phyloP scores from a whole-genome alignment of 2,888 invertebrate genomes.

The Nomada ferruginata region DNA sequence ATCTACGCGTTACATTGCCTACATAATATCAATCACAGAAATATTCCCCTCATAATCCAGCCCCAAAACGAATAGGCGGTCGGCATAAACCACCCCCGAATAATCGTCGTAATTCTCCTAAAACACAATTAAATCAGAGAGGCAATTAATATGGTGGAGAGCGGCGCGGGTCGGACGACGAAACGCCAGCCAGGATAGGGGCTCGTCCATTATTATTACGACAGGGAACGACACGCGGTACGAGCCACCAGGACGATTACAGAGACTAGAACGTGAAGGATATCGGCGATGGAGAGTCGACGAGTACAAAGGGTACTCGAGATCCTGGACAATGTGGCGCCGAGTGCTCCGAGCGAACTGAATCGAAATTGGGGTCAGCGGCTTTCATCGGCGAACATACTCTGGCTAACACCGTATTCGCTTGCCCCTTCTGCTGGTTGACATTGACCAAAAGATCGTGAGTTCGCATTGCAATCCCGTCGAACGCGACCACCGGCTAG shows the following conservation, averaged over 20 bases:
- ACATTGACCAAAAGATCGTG: constrained; percentile 57
- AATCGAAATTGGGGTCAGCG: constrained; percentile 73
- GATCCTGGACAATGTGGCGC: constrained; percentile 69
- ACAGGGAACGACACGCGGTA: constrained; percentile 40
- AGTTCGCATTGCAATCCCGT: constrained; percentile 22
- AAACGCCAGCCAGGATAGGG: not conserved
- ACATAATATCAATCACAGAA: no score
- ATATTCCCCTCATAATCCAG: no score
- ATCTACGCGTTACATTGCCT: no score
- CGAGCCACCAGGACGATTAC: constrained; percentile 56
- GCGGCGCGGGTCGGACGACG: constrained; percentile 6
- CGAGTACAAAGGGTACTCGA: constrained; percentile 68
- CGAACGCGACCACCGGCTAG: not conserved
- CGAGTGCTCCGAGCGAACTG: constrained; percentile 58
- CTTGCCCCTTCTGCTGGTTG: constrained; percentile 35
- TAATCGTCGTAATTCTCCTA: not conserved
- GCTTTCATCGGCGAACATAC: constrained; percentile 66
- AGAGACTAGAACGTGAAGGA: constrained; percentile 39
- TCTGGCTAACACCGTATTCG: constrained; percentile 43
- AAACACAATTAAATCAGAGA: constrained; percentile 21
- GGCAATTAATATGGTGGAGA: constrained; percentile 8
- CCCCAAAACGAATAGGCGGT: no score
- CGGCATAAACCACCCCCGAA: not conserved
- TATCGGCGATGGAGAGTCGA: constrained; percentile 62
- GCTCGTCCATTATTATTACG: constrained; percentile 47